Percentiles rank a stretch among this genome's conserved stretches.
Conservation (phyloP, 2,113 vertebrate genomes). For the Choloepus hoffmanni region DNA sequence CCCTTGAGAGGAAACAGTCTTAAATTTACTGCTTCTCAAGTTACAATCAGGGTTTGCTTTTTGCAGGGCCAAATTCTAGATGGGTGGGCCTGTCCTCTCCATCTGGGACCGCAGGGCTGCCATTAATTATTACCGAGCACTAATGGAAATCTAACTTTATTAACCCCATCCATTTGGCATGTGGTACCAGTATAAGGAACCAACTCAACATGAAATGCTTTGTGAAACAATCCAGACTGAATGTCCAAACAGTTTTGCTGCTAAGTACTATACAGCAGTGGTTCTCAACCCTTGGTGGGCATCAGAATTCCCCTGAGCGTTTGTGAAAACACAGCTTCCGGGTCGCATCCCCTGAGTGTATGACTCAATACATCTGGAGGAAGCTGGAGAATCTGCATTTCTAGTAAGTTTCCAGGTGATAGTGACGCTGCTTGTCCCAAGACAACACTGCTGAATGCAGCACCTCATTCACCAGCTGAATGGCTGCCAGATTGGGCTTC, state of each 20-base stretch:
- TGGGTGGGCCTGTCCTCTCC: not conserved
- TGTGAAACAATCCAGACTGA: not conserved
- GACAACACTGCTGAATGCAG: not conserved
- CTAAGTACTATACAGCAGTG: fast-evolving
- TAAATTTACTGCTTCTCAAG: not conserved
- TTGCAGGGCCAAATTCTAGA: not conserved
- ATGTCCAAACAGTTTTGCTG: not conserved
- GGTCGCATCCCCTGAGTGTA: not conserved
- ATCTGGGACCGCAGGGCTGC: not conserved
- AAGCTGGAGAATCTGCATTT: not conserved
- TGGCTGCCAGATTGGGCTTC: not conserved
- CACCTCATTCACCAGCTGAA: not conserved
- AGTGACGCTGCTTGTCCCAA: not conserved
- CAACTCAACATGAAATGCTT: not conserved
- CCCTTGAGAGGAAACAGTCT: not conserved
- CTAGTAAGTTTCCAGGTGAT: not conserved
- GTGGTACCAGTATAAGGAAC: conserved; percentile 1
- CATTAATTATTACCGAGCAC: conserved; percentile 51
- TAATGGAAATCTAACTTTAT: conserved; percentile 54
- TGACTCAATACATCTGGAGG: fast-evolving
- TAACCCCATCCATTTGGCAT: not conserved
- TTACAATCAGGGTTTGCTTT: not conserved
- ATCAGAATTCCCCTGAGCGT: not conserved
- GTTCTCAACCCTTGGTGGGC: not conserved
- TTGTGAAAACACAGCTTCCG: not conserved